These are phyloP conservation scores for Pseudopipra pipra DNA, from an alignment of 2,113 vertebrate species.

Conservation along the genomic window DNA sequence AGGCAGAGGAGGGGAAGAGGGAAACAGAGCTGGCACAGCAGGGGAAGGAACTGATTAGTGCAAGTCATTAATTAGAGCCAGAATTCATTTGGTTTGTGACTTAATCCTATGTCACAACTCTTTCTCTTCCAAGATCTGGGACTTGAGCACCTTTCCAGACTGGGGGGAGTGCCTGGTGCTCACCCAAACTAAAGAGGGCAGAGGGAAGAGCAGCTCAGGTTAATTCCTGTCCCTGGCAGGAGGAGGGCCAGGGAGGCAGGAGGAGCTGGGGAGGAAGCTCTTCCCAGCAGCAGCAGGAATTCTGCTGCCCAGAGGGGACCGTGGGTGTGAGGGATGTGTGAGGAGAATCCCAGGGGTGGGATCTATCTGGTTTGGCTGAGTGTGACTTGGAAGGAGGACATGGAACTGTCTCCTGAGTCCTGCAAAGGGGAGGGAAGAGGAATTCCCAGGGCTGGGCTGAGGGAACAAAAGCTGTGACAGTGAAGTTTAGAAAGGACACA, in stretches of 20 bases:
- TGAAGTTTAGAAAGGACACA: not conserved
- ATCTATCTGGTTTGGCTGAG: not conserved
- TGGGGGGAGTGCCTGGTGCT: not conserved
- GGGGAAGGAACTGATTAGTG: not conserved
- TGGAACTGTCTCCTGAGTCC: not conserved
- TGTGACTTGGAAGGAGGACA: not conserved
- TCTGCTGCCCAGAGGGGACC: not conserved
- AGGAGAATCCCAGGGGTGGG: not conserved
- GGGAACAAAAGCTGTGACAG: not conserved
- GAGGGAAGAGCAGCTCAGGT: not conserved
- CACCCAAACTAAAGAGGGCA: not conserved
- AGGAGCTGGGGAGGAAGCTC: not conserved
- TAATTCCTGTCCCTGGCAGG: not conserved
- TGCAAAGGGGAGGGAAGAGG: not conserved
- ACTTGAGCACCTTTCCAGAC: not conserved
- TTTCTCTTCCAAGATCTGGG: not conserved
- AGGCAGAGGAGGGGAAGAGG: not conserved
- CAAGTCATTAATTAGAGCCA: not conserved
- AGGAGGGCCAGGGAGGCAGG: not conserved
- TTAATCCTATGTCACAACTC: fast-evolving
- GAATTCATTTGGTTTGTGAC: not conserved
- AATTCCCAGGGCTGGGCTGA: not conserved
- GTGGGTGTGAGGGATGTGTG: not conserved
- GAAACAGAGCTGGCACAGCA: not conserved
- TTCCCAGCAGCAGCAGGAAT: not conserved